Evolutionary conservation across 2,113 vertebrate genomes (phyloP).

Genomic region (Zootoca vivipara): DNA sequence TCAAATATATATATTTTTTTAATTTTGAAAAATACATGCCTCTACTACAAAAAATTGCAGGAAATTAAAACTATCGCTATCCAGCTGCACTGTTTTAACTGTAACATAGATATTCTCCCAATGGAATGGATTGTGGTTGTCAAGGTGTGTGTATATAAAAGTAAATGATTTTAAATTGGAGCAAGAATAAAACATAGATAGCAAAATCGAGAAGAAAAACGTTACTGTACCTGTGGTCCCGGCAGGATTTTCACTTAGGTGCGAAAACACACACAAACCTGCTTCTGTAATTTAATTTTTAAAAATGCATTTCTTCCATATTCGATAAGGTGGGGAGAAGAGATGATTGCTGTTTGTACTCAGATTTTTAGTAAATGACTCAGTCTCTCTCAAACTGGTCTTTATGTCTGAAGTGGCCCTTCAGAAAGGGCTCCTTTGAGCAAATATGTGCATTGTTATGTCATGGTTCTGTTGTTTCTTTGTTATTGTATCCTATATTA

Average conservation of each 20-base stretch:
- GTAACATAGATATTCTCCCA: background rate
- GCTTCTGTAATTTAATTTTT: background rate
- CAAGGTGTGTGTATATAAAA: background rate
- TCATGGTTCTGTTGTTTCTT: too few species aligned
- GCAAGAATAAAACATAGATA: background rate
- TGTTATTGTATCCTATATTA: too few species aligned
- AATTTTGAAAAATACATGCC: background rate
- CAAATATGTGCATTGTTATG: too few species aligned
- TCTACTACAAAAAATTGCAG: background rate
- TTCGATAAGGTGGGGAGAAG: too few species aligned
- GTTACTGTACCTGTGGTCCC: background rate
- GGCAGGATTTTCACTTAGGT: background rate
- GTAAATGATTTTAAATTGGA: background rate
- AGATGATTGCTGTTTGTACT: too few species aligned
- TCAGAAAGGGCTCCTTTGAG: too few species aligned
- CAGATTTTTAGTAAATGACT: too few species aligned
- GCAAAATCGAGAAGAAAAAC: conserved; percentile 2
- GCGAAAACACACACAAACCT: background rate
- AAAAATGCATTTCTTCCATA: too few species aligned
- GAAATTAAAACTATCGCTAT: background rate
- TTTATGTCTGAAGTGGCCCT: too few species aligned
- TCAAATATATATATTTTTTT: background rate
- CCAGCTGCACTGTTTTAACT: background rate
- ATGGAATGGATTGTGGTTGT: background rate
- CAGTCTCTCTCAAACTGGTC: too few species aligned